Evolutionary conservation across 35 echinoderm and acorn worm genomes (phyloP), one percentile per base, ranked within the genome.

Genomic region (Patiria miniata): DNA sequence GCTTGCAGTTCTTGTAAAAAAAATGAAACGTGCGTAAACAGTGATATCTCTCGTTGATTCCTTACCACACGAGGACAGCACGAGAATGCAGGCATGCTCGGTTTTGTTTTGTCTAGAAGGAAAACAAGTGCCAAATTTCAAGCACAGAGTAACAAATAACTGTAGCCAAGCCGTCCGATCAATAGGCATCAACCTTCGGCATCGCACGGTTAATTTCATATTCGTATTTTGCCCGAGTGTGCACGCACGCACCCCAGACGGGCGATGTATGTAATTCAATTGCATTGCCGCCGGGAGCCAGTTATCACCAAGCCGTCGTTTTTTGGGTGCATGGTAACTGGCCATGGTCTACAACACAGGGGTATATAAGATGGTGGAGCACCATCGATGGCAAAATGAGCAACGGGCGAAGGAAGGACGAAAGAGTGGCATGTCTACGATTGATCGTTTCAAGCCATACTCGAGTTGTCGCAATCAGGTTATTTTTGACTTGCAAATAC

Each of bases 191-290:
- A 73, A 73, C 65, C 65, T 30, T 30, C 65, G 26, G 34, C 65
- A 73, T 73, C 65, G 29, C 34, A 73, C 65, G 65, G 23, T 73
- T 73, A 73, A 73, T 73, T 73, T 73, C 65, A 73, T 73, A 73
- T 73, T 73, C 65, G 65, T 26, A 34, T 32, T 47, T 36, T 36
- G 65, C 65, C 34, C 29, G 26, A 73, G 65, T 30, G 65, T 73
- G 26, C 65, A 34, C 42, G 26, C 65, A 73, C 65, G 34, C 18
- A 73, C 23, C 18, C 57, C 65, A 73, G 65, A 73, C 65, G 26
- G 34, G 65, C 21, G 65, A 10, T n/a, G n/a, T 4, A 47, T 30
- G 65, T 73, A 73, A 73, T 73, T 73, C 65, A 73, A 73, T 73
- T 73, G 65, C 19, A 36, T n/a, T n/a, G 34, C 29, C 29, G 65